phyloP scores from a whole-genome alignment of 2,888 invertebrate species.

The Heliconius sara region DNA sequence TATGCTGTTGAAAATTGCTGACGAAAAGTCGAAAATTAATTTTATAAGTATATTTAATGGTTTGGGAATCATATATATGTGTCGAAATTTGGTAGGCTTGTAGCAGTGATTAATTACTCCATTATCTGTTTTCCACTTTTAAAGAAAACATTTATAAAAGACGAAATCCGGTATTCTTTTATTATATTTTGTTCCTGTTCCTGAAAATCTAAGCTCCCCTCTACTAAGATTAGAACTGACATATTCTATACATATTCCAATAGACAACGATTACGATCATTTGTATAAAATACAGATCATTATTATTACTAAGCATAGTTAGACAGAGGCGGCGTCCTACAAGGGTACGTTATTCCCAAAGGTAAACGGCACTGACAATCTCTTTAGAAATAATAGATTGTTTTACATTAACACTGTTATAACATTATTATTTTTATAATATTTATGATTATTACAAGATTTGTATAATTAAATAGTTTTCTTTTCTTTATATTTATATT shows the following conservation, averaged over 20 bases:
- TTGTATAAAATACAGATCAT: neutral
- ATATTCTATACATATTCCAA: neutral
- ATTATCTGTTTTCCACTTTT: neutral
- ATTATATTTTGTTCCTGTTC: neutral
- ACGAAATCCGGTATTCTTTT: neutral
- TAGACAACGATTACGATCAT: neutral
- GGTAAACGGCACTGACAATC: conserved; percentile 43
- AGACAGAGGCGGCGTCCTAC: neutral
- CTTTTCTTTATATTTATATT: too few relatives aligned
- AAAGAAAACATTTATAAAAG: neutral
- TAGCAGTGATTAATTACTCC: neutral
- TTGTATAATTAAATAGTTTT: too few relatives aligned
- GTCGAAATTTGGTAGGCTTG: neutral
- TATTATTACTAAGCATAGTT: neutral
- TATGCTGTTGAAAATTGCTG: conserved; percentile 2
- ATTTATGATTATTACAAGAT: neutral
- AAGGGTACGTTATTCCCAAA: conserved; percentile 44
- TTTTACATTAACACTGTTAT: conserved; percentile 59
- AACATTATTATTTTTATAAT: conserved; percentile 48
- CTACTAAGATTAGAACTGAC: neutral
- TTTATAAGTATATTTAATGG: too few relatives aligned
- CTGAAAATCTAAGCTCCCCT: neutral
- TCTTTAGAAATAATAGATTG: conserved; percentile 54
- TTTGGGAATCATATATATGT: too few relatives aligned
- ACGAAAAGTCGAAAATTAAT: neutral